Evolutionary conservation across 1,140 invertebrate species (phyloP).

Genomic region (Diachasma alloeum): DNA sequence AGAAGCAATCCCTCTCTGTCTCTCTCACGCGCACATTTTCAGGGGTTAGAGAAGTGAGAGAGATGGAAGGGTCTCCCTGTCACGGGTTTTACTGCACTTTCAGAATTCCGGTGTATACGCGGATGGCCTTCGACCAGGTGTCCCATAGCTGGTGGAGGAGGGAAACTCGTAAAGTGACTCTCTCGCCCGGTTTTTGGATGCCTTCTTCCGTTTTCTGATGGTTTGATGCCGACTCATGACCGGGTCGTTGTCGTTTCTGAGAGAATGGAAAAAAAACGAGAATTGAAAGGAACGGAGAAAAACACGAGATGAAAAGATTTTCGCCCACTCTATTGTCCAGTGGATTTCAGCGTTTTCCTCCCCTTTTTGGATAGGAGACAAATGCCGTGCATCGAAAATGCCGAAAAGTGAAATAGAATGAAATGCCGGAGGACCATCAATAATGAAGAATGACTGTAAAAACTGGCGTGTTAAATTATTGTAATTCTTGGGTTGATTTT

Average conservation of each 20-base stretch:
- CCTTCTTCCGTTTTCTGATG: slow-evolving; percentile 12
- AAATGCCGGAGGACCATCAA: background rate
- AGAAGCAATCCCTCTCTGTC: slow-evolving; percentile 25
- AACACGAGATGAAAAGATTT: background rate
- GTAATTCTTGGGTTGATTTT: background rate
- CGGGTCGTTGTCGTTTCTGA: slow-evolving; percentile 32
- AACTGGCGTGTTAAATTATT: background rate
- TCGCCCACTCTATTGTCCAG: slow-evolving; percentile 4
- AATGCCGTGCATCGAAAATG: background rate
- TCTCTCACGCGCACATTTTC: slow-evolving; percentile 16
- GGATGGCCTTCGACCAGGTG: slow-evolving; percentile 55
- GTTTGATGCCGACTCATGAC: slow-evolving; percentile 38
- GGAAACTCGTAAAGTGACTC: slow-evolving; percentile 53
- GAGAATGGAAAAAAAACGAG: background rate
- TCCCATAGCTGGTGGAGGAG: slow-evolving; percentile 27
- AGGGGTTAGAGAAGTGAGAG: slow-evolving; percentile 25
- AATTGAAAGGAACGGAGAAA: slow-evolving; percentile 1
- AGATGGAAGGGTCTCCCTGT: slow-evolving; percentile 15
- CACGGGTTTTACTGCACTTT: slow-evolving; percentile 54
- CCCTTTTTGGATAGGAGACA: background rate
- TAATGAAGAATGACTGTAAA: background rate
- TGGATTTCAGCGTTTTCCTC: background rate
- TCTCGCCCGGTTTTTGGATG: slow-evolving; percentile 43
- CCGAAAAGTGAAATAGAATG: background rate
- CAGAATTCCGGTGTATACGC: slow-evolving; percentile 41